A percentile compares a stretch with the other conserved stretches of the same genome.
phyloP scores from a whole-genome alignment of 1,140 invertebrate species.

The Eupeodes corollae region DNA sequence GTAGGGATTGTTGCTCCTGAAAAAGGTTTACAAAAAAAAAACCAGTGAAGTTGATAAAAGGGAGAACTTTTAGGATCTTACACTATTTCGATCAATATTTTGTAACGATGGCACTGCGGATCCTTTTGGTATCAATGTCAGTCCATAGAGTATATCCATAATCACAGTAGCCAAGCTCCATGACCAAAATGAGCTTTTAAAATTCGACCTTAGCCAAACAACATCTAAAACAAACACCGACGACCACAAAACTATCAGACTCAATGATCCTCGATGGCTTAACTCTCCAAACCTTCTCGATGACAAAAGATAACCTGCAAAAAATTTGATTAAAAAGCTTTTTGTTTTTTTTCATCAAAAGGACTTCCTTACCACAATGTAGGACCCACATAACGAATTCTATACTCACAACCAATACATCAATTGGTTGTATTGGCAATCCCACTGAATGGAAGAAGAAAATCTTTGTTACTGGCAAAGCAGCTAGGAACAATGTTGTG shows the following conservation, averaged over 20 bases:
- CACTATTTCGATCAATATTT: neutral
- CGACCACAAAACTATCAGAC: conserved; percentile 53
- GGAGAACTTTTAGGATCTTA: no score
- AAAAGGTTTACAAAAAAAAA: conserved; percentile 6
- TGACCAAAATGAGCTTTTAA: conserved; percentile 37
- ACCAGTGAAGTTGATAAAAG: neutral
- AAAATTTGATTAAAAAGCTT: neutral
- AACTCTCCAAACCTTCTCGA: conserved; percentile 49
- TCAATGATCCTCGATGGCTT: conserved; percentile 59
- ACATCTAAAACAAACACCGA: conserved; percentile 49
- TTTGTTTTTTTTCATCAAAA: neutral
- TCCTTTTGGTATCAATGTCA: conserved; percentile 49
- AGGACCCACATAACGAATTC: conserved; percentile 65
- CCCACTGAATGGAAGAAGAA: conserved; percentile 45
- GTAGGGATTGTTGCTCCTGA: conserved; percentile 52
- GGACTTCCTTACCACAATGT: conserved; percentile 46
- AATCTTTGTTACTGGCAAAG: conserved; percentile 52
- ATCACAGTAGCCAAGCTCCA: conserved; percentile 41
- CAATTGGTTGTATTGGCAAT: conserved; percentile 43
- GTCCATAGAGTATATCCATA: conserved; percentile 46
- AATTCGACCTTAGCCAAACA: conserved; percentile 42
- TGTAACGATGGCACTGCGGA: conserved; percentile 11
- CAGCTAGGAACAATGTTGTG: conserved; percentile 46
- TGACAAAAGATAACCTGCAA: conserved; percentile 50
- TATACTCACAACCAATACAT: conserved; percentile 56